Base-by-base conservation (phyloP, 1,140 invertebrate genomes). In the Euwallacea fornicatus region DNA sequence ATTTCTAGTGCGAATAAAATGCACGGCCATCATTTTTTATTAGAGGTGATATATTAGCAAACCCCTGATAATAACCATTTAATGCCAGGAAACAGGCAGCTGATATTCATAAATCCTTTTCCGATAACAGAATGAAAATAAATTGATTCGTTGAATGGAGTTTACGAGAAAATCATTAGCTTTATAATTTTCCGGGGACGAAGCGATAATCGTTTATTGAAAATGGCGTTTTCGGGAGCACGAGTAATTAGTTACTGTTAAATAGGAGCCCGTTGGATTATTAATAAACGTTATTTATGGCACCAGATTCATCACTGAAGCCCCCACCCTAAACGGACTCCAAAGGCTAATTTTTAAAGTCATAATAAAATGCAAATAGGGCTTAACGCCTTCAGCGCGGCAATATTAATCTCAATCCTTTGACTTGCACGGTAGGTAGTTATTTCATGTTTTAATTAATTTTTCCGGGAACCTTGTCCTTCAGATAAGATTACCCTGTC, bases 151-250 rank as follows among this genome's bases (percentile, higher is more conserved):
- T 63, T 63, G 61, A 63, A 63, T 63, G 44, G 61, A 63, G 61
- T 63, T 47, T 63, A 44, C 61, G 44, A 11, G 61, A 63, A 50
- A 63, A 63, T 63, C 61, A 63, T 63, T 63, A 63, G 61, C 61
- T 63, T 63, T 47, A 63, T 63, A 63, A 63, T 47, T 63, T 63
- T 61, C 21, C 59, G 42, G 42, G 16, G 44, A 63, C 47, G 44
- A 63, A 63, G 47, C 61, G 61, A 63, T 63, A 63, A 63, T 63
- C 61, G 61, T 46, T 63, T 47, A 63, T 63, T 63, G 61, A 63
- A 63, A 63, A 63, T 63, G 61, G 44, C 61, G 44, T 63, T 63
- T 63, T 50, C n/a, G 11, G 43, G 61, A 42, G 44, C 44, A n/a
- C 61, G 61, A 63, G 61, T 63, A 63, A 63, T 63, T 63, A 63